Conservation (phyloP, 1,140 invertebrate species). For the Caenorhabditis remanei region DNA sequence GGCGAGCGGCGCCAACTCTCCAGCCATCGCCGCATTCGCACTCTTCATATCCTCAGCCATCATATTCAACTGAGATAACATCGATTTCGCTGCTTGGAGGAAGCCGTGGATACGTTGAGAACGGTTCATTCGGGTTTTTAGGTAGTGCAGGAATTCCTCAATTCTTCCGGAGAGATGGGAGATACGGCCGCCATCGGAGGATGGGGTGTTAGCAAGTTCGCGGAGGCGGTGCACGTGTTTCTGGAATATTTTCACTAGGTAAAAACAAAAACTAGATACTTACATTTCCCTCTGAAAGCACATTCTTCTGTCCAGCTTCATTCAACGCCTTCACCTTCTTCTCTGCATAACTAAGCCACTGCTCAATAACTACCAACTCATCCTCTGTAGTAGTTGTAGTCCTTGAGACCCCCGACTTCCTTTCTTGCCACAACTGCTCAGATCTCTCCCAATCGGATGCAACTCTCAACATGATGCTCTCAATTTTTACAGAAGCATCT, state of each 20-base stretch:
- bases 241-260: neutral
- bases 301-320: slow-evolving; percentile 51
- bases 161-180: slow-evolving; percentile 57
- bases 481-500: slow-evolving; percentile 72
- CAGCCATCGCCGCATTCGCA: slow-evolving; percentile 74
- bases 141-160: slow-evolving; percentile 65
- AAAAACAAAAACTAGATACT: slow-evolving; percentile 2
- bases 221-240: slow-evolving; percentile 40
- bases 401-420: slow-evolving; percentile 70
- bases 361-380: slow-evolving; percentile 55
- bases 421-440: slow-evolving; percentile 80
- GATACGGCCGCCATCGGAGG: slow-evolving; percentile 34
- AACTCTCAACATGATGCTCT: slow-evolving; percentile 79
- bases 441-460: slow-evolving; percentile 82
- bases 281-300: slow-evolving; percentile 66
- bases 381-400: slow-evolving; percentile 13
- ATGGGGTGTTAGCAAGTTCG: slow-evolving; percentile 4
- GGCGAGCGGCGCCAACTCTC: slow-evolving; percentile 74
- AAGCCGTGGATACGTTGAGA: slow-evolving; percentile 67
- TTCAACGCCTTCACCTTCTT: slow-evolving; percentile 61
- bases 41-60: slow-evolving; percentile 70
- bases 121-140: slow-evolving; percentile 60
- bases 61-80: slow-evolving; percentile 73
- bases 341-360: slow-evolving; percentile 58
- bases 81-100: slow-evolving; percentile 69